These are phyloP conservation scores for Hemicrepidius hirtus DNA, from an alignment of 2,888 invertebrate species.

Conservation along the genomic window DNA sequence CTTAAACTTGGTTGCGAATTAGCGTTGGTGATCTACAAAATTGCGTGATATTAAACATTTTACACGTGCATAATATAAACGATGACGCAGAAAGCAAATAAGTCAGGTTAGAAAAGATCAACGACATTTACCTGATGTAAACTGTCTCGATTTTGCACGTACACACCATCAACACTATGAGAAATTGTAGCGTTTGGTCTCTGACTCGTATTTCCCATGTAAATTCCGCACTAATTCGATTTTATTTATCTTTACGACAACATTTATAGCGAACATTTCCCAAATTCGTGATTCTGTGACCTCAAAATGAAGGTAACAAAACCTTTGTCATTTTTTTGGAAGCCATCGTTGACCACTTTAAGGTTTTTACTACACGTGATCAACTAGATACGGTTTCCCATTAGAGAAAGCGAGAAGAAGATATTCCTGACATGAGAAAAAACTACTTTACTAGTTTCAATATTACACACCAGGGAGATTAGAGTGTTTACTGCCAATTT, in stretches of 20 bases:
- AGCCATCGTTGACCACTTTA: not conserved
- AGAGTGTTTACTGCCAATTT: slow-evolving; percentile 26
- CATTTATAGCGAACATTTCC: slow-evolving; percentile 46
- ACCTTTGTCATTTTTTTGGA: slow-evolving; percentile 63
- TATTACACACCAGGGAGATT: slow-evolving; percentile 26
- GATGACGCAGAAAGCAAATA: slow-evolving; percentile 68
- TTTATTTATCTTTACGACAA: slow-evolving; percentile 36
- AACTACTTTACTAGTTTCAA: not conserved
- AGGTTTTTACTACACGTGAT: not conserved
- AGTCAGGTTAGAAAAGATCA: slow-evolving; percentile 59
- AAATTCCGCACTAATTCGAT: slow-evolving; percentile 57
- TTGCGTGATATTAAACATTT: slow-evolving; percentile 23
- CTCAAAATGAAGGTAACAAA: slow-evolving; percentile 65
- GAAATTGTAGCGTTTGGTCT: slow-evolving; percentile 61
- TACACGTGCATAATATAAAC: slow-evolving; percentile 53
- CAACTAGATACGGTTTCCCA: not conserved
- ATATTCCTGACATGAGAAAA: not conserved
- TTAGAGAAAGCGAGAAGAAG: not conserved
- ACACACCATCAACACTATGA: slow-evolving; percentile 63
- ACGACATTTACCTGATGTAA: slow-evolving; percentile 66
- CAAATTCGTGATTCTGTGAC: slow-evolving; percentile 59
- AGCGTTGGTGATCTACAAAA: slow-evolving; percentile 56
- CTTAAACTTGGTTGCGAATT: slow-evolving; percentile 78
- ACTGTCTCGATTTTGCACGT: slow-evolving; percentile 63
- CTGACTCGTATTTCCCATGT: slow-evolving; percentile 69